These are phyloP conservation scores for Ptilonorhynchus violaceus DNA, from an alignment of 2,113 vertebrate genomes.

Conservation along the genomic window DNA sequence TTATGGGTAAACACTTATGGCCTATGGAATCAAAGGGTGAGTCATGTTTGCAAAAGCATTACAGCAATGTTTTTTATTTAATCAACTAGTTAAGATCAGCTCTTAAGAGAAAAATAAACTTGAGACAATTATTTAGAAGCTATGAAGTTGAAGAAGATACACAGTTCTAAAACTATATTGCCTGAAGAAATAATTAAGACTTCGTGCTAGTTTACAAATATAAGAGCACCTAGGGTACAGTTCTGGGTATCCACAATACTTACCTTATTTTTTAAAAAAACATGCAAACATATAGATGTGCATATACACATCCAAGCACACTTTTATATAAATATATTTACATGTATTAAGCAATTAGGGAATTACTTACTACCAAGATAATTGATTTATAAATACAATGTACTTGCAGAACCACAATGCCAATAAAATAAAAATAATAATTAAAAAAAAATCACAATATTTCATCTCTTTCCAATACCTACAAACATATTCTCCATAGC, in stretches of 20 bases:
- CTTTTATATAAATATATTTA: neutral
- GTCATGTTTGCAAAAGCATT: neutral
- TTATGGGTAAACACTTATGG: neutral
- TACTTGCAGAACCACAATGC: neutral
- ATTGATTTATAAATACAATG: neutral
- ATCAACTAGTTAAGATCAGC: neutral
- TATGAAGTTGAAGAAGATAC: neutral
- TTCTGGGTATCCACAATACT: neutral
- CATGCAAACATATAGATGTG: neutral
- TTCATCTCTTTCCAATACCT: neutral
- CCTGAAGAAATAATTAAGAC: neutral
- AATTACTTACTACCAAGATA: neutral
- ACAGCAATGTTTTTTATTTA: neutral
- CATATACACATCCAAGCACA: neutral
- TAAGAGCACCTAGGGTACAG: neutral
- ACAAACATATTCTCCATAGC: neutral
- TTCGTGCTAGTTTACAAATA: neutral
- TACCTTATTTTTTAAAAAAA: neutral
- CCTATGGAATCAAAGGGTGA: neutral
- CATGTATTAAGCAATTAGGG: neutral
- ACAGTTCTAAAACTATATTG: neutral
- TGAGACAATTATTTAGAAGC: neutral
- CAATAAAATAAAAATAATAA: neutral
- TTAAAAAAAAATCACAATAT: neutral
- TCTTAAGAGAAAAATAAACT: neutral